Evolutionary conservation across 2,113 vertebrate genomes (phyloP), one percentile per base, ranked within the genome.

Genomic region (Capricornis sumatraensis): DNA sequence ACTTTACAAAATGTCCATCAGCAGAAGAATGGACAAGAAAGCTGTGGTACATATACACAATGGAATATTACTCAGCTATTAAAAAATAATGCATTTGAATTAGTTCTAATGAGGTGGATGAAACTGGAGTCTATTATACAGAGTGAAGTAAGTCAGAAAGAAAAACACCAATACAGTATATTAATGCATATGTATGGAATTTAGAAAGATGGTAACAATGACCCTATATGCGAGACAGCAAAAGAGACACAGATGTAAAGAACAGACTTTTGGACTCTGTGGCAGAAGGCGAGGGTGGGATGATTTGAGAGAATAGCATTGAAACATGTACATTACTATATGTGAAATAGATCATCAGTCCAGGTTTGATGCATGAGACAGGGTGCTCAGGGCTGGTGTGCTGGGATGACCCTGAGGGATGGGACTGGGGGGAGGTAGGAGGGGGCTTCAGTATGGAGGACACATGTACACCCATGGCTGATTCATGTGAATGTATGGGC

Each of bases 261-360:
- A 71, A 71, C 19, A 71, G 9, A 23, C 19, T 71, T 71, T 36
- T 23, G n/a, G 19, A 71, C n/a, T 36, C n/a, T 21, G 9, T 36
- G 64, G n/a, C 4, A 71, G n/a, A 36, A 36, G 4, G 64, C 0
- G 2, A 71, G 17, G n/a, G 4, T 71, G 9, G n/a, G n/a, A 40
- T 71, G 67, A 71, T 71, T 23, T 36, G 19, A n/a, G 19, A 71
- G n/a, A 71, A 40, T 12, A n/a, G 67, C n/a, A 23, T 23, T 71
- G 67, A 71, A 71, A 71, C n/a, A 23, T 40, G 67, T 40, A 71
- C 2, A 23, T 71, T 71, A 40, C 19, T 9, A 71, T 71, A 71
- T 36, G 19, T 36, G 64, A 71, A 71, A 36, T 6, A 23, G 64
- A 36, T 71, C 1, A 0, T 10, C 19, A 23, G 64, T 36, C 64